A percentile compares a stretch with the other conserved stretches of the same genome.
These are phyloP conservation scores for Ochropleura plecta DNA, from an alignment of 2,888 invertebrate species.

Conservation along the genomic window DNA sequence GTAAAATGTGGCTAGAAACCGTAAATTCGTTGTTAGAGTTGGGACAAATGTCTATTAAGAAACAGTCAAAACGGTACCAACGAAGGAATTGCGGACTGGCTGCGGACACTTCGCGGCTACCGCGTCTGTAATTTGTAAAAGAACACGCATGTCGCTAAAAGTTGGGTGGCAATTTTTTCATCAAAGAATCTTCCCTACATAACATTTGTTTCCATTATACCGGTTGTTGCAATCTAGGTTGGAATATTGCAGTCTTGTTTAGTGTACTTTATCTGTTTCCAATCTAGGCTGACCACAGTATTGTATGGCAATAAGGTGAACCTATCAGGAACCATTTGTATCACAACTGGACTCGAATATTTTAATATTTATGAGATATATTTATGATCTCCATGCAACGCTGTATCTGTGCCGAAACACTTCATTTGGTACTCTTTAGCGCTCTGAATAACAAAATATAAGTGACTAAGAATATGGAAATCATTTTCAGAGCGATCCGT, in stretches of 20 bases:
- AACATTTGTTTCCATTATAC: background rate
- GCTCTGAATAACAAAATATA: background rate
- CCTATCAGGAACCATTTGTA: constrained; percentile 25
- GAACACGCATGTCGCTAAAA: background rate
- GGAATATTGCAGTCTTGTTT: constrained; percentile 4
- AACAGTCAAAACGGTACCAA: background rate
- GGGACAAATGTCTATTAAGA: no score
- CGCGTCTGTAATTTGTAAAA: background rate
- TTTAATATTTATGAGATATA: constrained; percentile 43
- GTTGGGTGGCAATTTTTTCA: background rate
- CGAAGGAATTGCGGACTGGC: background rate
- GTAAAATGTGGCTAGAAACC: constrained; percentile 16
- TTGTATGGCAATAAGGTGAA: constrained; percentile 9
- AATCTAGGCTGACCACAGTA: constrained; percentile 12
- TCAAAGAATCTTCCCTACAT: background rate
- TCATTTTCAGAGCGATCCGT: background rate
- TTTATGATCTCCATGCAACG: constrained; percentile 31
- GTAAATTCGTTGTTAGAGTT: background rate
- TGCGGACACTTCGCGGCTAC: background rate
- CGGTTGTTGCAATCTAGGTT: constrained; percentile 5
- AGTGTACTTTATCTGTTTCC: background rate
- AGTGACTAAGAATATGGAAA: background rate
- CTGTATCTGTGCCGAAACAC: background rate
- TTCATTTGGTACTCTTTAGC: background rate
- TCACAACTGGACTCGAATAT: constrained; percentile 26